phyloP scores from a whole-genome alignment of 2,113 vertebrate species.

The Coturnix japonica region DNA sequence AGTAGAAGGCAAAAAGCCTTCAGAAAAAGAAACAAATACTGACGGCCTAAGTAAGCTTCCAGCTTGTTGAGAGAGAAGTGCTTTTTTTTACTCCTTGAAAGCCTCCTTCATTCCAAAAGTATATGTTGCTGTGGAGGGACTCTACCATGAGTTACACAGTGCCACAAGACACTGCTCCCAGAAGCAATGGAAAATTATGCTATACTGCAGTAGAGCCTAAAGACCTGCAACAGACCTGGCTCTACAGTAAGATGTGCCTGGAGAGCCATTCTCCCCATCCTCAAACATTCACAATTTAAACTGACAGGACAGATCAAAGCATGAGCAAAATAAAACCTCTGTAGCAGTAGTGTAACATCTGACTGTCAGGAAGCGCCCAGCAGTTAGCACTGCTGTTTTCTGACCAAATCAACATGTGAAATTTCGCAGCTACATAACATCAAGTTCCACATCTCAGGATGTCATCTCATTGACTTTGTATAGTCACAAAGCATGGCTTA shows the following conservation, averaged over 20 bases:
- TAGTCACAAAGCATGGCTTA: neutral
- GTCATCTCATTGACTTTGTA: neutral
- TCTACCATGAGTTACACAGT: neutral
- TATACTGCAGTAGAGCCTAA: neutral
- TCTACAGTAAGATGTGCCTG: neutral
- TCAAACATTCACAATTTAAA: neutral
- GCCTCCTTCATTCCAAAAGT: neutral
- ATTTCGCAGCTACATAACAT: neutral
- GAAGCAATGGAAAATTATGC: neutral
- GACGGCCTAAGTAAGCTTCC: neutral
- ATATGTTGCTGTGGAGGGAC: neutral
- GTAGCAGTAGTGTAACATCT: neutral
- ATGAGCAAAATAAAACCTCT: neutral
- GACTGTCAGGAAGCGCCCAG: neutral
- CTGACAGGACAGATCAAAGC: neutral
- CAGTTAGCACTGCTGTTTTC: neutral
- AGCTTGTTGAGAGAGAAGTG: neutral
- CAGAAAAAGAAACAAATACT: neutral
- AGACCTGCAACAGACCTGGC: neutral
- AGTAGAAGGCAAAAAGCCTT: neutral
- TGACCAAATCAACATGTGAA: neutral
- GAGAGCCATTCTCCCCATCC: neutral
- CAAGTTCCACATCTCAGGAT: neutral
- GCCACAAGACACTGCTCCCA: accelerated
- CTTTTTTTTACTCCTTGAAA: neutral